Percentiles rank a stretch among this genome's conserved stretches.
These are phyloP conservation scores for Rhaphigaster nebulosa DNA, from an alignment of 2,888 invertebrate species.

Conservation along the genomic window DNA sequence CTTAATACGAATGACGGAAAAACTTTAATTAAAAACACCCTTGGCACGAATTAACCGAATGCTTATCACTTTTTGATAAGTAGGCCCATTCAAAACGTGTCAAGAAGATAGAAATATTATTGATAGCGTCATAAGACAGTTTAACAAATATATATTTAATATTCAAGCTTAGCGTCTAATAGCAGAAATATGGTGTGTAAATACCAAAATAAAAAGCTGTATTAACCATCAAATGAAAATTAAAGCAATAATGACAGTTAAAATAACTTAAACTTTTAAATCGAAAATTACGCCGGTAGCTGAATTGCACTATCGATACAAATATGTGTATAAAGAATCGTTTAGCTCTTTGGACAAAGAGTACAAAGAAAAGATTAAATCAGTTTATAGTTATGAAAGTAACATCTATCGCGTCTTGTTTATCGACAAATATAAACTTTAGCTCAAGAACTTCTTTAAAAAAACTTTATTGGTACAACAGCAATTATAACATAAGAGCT, in stretches of 20 bases:
- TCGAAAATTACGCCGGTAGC: not conserved
- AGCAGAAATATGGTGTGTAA: not conserved
- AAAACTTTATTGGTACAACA: no score
- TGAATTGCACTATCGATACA: not conserved
- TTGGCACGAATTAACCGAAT: not conserved
- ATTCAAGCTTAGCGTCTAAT: not conserved
- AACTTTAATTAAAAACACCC: not conserved
- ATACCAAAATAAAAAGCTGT: not conserved
- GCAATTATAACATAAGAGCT: no score
- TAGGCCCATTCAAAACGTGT: not conserved
- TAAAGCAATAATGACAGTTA: not conserved
- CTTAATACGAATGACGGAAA: not conserved
- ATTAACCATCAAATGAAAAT: not conserved
- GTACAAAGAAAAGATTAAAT: not conserved
- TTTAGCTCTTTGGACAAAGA: not conserved
- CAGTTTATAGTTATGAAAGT: no score
- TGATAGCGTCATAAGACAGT: conserved; percentile 10
- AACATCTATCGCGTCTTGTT: no score
- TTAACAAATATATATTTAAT: not conserved
- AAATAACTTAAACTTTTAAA: not conserved
- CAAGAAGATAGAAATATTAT: not conserved
- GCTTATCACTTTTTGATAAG: not conserved
- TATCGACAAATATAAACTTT: no score
- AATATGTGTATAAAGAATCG: not conserved
- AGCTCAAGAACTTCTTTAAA: no score